phyloP scores from a whole-genome alignment of 2,888 invertebrate genomes.

The Platypus cylindrus region DNA sequence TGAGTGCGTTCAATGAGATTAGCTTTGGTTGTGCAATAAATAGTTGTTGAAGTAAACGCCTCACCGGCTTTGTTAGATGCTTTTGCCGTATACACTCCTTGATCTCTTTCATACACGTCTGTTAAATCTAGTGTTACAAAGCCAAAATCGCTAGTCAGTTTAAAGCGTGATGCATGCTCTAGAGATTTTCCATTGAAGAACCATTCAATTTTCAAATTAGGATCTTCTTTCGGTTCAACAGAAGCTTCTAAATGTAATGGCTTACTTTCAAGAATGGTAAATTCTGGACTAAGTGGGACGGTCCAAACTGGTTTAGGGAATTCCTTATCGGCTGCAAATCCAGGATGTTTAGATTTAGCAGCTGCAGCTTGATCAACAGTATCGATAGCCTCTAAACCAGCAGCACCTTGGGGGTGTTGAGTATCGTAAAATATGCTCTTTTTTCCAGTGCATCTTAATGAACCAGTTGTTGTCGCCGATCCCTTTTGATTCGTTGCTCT shows the following conservation, averaged over 20 bases:
- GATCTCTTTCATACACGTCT: constrained; percentile 86
- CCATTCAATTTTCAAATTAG: constrained; percentile 84
- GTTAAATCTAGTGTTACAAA: constrained; percentile 88
- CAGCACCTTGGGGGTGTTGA: constrained; percentile 88
- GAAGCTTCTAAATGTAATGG: constrained; percentile 86
- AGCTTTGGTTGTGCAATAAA: constrained; percentile 71
- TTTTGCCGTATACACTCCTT: constrained; percentile 87
- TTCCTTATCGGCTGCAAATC: constrained; percentile 58
- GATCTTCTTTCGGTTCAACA: constrained; percentile 88
- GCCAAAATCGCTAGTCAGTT: constrained; percentile 90
- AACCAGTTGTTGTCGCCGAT: constrained; percentile 80
- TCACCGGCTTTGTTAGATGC: constrained; percentile 81
- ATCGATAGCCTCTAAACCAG: constrained; percentile 78
- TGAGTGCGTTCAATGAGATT: constrained; percentile 78
- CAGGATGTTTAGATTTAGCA: constrained; percentile 55
- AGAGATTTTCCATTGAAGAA: constrained; percentile 83
- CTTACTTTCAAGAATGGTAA: constrained; percentile 69
- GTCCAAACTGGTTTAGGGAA: constrained; percentile 81
- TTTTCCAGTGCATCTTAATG: constrained; percentile 71
- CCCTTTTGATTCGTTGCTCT: constrained; percentile 83
- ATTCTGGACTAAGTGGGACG: constrained; percentile 67
- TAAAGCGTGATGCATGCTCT: constrained; percentile 79
- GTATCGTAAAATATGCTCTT: constrained; percentile 75
- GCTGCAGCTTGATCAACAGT: constrained; percentile 76
- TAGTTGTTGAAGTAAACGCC: constrained; percentile 82